These are phyloP conservation scores for Lacerta bilineata DNA, from an alignment of 2,797 vertebrate genomes.

Conservation along the genomic window DNA sequence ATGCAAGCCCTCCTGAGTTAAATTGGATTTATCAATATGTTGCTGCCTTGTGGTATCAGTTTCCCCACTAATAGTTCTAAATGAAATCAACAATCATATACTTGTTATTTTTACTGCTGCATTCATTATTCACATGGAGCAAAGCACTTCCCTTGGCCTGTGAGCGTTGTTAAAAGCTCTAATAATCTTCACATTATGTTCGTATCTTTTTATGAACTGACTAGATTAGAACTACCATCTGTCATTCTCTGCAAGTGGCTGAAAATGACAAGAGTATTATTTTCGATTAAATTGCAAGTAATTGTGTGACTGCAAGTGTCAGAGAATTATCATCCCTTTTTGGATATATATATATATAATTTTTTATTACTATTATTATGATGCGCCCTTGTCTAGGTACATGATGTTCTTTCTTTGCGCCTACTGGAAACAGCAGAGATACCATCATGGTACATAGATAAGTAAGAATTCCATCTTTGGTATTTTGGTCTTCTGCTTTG, in stretches of 20 bases:
- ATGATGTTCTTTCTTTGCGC: neutral
- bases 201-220: slow-evolving; percentile 18
- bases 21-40: neutral
- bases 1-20: neutral
- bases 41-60: neutral
- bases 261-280: neutral
- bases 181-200: slow-evolving; percentile 2
- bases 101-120: neutral
- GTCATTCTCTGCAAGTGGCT: neutral
- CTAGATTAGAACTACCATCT: neutral
- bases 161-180: neutral
- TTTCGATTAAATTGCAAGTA: neutral
- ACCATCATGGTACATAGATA: neutral
- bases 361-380: slow-evolving; percentile 6
- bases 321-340: slow-evolving; percentile 19
- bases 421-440: neutral
- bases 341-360: too few relatives aligned
- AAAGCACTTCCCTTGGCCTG: neutral
- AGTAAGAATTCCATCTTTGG: slow-evolving; percentile 8
- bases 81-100: neutral
- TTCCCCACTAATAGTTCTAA: neutral
- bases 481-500: neutral
- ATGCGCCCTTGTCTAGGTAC: neutral
- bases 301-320: neutral
- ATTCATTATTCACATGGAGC: neutral